phyloP scores from a whole-genome alignment of 1,140 invertebrate genomes.

The Zaprionus kolodkinae region DNA sequence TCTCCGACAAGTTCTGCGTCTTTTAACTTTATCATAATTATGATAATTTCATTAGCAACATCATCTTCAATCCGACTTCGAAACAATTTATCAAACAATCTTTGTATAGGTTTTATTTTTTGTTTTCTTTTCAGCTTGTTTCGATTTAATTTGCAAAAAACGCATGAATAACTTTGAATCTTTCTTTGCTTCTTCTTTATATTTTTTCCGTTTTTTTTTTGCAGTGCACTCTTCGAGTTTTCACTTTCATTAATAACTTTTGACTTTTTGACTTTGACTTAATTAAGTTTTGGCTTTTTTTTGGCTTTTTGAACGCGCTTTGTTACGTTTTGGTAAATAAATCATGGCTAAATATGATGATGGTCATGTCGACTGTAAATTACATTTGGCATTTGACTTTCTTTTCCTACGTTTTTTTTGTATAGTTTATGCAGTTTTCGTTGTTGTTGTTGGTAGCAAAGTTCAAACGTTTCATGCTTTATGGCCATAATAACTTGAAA shows the following conservation, averaged over 20 bases:
- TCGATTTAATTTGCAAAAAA: conserved; percentile 24
- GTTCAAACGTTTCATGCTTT: conserved; percentile 48
- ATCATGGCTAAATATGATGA: conserved; percentile 47
- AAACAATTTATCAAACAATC: conserved; percentile 27
- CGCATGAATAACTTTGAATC: not conserved
- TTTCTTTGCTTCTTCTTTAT: not conserved
- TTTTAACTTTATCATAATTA: conserved; percentile 17
- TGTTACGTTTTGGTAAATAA: conserved; percentile 55
- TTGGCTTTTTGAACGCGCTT: conserved; percentile 13
- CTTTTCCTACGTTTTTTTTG: conserved; percentile 38
- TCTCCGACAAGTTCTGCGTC: not conserved
- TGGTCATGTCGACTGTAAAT: conserved; percentile 41
- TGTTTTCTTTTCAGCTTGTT: not conserved
- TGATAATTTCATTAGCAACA: conserved; percentile 53
- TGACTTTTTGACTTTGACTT: conserved; percentile 56
- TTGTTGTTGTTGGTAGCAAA: conserved; percentile 29
- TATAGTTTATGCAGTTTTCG: conserved; percentile 4
- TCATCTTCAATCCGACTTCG: conserved; percentile 57
- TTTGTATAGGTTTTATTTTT: too few species aligned
- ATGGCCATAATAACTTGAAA: conserved; percentile 32
- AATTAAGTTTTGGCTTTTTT: conserved; percentile 59
- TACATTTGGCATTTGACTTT: conserved; percentile 62
- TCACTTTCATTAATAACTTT: conserved; percentile 71
- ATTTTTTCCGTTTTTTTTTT: not conserved
- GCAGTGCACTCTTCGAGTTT: conserved; percentile 29